Conservation (phyloP, 2,797 vertebrate species). For the Hephaestus fuliginosus region DNA sequence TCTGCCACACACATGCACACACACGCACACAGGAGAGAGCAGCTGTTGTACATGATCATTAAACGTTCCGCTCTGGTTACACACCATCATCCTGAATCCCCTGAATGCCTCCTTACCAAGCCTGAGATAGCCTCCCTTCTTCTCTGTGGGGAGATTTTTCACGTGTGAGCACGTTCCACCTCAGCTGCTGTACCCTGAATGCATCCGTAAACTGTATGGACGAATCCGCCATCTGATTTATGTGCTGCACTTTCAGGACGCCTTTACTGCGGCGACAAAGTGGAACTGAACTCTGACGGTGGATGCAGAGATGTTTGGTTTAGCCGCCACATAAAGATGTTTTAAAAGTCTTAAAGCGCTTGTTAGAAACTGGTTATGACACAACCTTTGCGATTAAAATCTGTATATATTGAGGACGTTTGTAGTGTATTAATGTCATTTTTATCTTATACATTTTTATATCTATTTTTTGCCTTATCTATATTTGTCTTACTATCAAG, state of each 20-base stretch:
- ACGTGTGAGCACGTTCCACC: slow-evolving; percentile 43
- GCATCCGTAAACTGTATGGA: background rate
- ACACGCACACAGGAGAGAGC: slow-evolving; percentile 46
- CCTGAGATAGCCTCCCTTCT: slow-evolving; percentile 50
- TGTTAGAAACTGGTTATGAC: background rate
- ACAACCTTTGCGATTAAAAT: background rate
- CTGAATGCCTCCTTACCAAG: slow-evolving; percentile 35
- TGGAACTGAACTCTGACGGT: background rate
- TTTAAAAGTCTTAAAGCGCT: background rate
- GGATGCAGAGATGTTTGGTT: background rate
- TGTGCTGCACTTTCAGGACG: background rate
- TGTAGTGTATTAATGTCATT: too few relatives aligned
- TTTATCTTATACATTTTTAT: too few relatives aligned
- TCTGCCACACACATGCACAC: slow-evolving; percentile 19
- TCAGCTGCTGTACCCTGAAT: slow-evolving; percentile 48
- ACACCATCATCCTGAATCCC: slow-evolving; percentile 60
- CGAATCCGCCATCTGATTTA: background rate
- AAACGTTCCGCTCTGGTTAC: slow-evolving; percentile 77
- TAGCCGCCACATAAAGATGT: background rate
- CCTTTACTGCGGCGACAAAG: background rate
- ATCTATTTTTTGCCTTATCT: too few relatives aligned
- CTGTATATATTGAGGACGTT: too few relatives aligned
- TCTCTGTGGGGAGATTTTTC: slow-evolving; percentile 35
- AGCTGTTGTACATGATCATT: slow-evolving; percentile 71
- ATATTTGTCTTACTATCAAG: too few relatives aligned